These are phyloP conservation scores for Brenthis hecate DNA, from an alignment of 2,888 invertebrate genomes.

Conservation along the genomic window DNA sequence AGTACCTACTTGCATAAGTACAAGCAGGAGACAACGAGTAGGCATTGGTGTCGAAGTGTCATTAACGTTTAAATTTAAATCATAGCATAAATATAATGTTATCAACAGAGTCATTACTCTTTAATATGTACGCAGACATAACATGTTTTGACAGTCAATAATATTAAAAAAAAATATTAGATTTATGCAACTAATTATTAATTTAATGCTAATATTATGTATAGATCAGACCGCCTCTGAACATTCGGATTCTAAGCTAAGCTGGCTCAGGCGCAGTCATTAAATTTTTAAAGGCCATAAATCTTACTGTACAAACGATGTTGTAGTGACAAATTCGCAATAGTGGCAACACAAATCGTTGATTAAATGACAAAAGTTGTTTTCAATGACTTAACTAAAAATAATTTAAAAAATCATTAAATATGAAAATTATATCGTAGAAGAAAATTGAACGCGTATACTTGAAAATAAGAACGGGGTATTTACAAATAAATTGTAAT, in stretches of 20 bases:
- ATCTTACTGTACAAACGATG: constrained; percentile 60
- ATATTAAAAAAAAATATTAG: constrained; percentile 51
- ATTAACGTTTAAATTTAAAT: constrained; percentile 14
- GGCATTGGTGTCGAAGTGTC: constrained; percentile 10
- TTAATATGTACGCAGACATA: constrained; percentile 14
- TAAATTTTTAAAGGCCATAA: constrained; percentile 71
- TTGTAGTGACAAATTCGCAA: constrained; percentile 51
- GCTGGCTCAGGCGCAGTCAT: constrained; percentile 54
- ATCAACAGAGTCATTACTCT: constrained; percentile 14
- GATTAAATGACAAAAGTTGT: constrained; percentile 50
- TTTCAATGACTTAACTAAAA: not conserved
- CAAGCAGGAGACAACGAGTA: not conserved
- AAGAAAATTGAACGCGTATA: not conserved
- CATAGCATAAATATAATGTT: constrained; percentile 3
- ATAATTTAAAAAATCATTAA: not conserved
- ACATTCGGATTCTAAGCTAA: constrained; percentile 56
- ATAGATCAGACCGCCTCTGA: constrained; percentile 61
- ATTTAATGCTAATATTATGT: constrained; percentile 77
- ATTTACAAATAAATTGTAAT: constrained; percentile 9
- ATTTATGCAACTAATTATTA: constrained; percentile 66
- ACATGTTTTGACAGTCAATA: constrained; percentile 38
- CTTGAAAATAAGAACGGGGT: not conserved
- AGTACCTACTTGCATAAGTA: constrained; percentile 22
- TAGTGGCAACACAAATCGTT: constrained; percentile 49
- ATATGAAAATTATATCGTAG: not conserved